Evolutionary conservation across 2,888 invertebrate genomes (phyloP).

Genomic region (Tetragonula carbonaria): DNA sequence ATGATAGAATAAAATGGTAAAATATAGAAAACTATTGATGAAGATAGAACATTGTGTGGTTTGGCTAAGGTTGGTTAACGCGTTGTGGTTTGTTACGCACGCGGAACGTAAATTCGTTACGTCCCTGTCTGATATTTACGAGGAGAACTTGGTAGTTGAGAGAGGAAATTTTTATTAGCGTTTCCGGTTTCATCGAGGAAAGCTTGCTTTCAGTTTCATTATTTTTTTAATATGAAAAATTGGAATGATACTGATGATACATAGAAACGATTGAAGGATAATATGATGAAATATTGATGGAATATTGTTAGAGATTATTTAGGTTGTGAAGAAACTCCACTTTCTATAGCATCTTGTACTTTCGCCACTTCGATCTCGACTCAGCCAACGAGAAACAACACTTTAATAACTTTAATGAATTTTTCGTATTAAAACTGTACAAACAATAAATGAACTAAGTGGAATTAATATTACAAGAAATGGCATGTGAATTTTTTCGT

Average conservation of each 20-base stretch:
- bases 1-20: too few species aligned
- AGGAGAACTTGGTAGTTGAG: too few species aligned
- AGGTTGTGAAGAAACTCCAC: background rate
- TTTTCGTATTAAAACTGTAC: background rate
- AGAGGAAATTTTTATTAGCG: background rate
- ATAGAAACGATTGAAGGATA: background rate
- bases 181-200: background rate
- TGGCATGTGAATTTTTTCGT: background rate
- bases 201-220: background rate
- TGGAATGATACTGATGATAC: background rate
- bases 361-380: too few species aligned
- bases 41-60: too few species aligned
- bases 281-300: background rate
- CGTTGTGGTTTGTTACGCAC: too few species aligned
- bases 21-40: too few species aligned
- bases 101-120: too few species aligned
- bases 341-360: background rate
- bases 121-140: too few species aligned
- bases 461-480: too few species aligned
- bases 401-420: background rate
- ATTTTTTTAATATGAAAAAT: background rate
- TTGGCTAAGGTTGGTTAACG: too few species aligned
- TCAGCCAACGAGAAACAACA: background rate
- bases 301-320: background rate
- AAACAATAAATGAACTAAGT: too few species aligned